These are phyloP conservation scores for Leucoptera coffeella DNA, from an alignment of 2,888 invertebrate species.

Conservation along the genomic window DNA sequence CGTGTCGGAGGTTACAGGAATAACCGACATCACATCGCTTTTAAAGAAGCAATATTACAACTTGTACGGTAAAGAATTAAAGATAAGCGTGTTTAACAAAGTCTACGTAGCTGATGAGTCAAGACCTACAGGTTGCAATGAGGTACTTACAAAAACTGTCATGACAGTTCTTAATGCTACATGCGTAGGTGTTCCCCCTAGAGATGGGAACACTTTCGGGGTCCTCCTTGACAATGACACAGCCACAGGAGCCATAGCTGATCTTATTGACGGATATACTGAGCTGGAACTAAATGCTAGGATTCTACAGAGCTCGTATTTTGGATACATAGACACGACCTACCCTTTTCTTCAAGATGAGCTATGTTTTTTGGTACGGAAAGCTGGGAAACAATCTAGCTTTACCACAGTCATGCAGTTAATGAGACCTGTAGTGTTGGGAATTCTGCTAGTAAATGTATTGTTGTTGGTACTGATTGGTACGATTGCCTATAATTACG, in stretches of 20 bases:
- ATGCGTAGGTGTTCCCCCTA: constrained; percentile 22
- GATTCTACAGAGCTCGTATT: constrained; percentile 42
- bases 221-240: constrained; percentile 32
- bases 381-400: constrained; percentile 35
- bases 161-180: constrained; percentile 28
- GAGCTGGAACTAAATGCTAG: constrained; percentile 50
- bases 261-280: constrained; percentile 38
- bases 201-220: constrained; percentile 34
- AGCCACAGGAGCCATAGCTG: constrained; percentile 35
- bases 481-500: constrained; percentile 17
- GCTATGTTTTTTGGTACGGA: constrained; percentile 49
- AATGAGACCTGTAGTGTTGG: constrained; percentile 21
- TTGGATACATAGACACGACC: constrained; percentile 43
- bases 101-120: constrained; percentile 18
- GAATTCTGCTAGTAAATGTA: constrained; percentile 18
- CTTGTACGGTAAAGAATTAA: constrained; percentile 21
- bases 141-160: constrained; percentile 20
- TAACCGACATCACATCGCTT: constrained; percentile 19
- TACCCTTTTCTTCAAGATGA: constrained; percentile 47
- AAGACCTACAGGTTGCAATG: constrained; percentile 21
- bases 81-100: constrained; percentile 29
- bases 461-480: constrained; percentile 16
- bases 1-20: constrained; percentile 26
- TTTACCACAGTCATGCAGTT: constrained; percentile 31
- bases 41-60: constrained; percentile 22